Percentiles rank a stretch among this genome's conserved stretches.
Conservation (phyloP, 2,888 invertebrate species). For the Drosophila engyochracea region DNA sequence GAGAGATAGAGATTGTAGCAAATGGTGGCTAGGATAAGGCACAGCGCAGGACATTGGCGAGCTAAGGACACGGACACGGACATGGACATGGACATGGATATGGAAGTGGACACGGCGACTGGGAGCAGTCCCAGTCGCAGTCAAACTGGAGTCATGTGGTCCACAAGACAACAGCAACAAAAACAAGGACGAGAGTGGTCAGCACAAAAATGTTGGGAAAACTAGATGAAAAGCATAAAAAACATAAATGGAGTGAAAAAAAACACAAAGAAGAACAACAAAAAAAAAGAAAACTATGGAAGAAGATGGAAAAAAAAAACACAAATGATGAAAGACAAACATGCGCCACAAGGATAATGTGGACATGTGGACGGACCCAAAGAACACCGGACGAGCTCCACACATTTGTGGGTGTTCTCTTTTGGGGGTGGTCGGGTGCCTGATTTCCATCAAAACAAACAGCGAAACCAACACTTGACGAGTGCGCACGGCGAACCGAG, state of each 20-base stretch:
- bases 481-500: constrained; percentile 17
- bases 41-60: constrained; percentile 63
- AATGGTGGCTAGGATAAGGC: constrained; percentile 39
- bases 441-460: constrained; percentile 72
- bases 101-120: constrained; percentile 54
- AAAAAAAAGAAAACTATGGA: constrained; percentile 45
- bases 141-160: constrained; percentile 46
- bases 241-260: constrained; percentile 71
- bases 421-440: constrained; percentile 17
- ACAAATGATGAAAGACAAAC: constrained; percentile 83
- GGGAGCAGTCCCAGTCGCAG: constrained; percentile 58
- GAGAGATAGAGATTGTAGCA: constrained; percentile 15
- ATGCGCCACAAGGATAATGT: constrained; percentile 78
- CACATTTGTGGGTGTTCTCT: constrained; percentile 49
- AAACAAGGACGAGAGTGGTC: constrained; percentile 64
- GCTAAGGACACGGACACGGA: constrained; percentile 48
- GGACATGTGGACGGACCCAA: constrained; percentile 48
- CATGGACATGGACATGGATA: constrained; percentile 53
- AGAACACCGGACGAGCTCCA: constrained; percentile 26
- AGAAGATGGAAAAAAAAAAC: constrained; percentile 41
- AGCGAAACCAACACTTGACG: constrained; percentile 65
- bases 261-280: constrained; percentile 49
- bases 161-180: constrained; percentile 54
- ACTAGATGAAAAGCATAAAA: constrained; percentile 73
- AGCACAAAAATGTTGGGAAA: constrained; percentile 69